Evolutionary conservation across 64 coral and sea anemone genomes (phyloP).

Genomic region (Astreopora myriophthalma): DNA sequence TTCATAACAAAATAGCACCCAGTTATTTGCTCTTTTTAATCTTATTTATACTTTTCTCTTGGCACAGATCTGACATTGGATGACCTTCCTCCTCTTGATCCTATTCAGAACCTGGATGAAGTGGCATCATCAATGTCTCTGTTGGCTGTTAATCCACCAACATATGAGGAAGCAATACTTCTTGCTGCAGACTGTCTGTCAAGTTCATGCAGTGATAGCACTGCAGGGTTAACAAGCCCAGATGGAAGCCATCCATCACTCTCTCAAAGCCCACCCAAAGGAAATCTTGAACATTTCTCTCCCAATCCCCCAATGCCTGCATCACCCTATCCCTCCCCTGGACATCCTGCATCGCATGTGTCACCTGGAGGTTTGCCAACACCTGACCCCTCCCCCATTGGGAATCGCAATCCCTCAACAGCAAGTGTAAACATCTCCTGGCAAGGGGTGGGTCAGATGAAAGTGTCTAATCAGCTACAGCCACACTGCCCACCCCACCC

Average conservation of each 20-base stretch:
- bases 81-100: constrained; percentile 11
- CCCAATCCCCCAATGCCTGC: constrained; percentile 44
- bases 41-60: background rate
- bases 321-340: constrained; percentile 63
- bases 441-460: constrained; percentile 66
- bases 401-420: constrained; percentile 55
- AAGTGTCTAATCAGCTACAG: background rate
- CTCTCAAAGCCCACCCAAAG: constrained; percentile 74
- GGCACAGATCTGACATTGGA: constrained; percentile 33
- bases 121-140: constrained; percentile 57
- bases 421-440: constrained; percentile 94
- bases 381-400: constrained; percentile 84
- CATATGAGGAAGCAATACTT: constrained; percentile 84
- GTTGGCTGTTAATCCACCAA: constrained; percentile 69
- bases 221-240: constrained; percentile 56
- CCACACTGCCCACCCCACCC: constrained; percentile 15
- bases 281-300: constrained; percentile 70
- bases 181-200: constrained; percentile 72
- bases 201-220: constrained; percentile 36
- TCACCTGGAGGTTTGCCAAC: constrained; percentile 80
- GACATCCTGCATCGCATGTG: constrained; percentile 25
- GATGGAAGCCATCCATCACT: constrained; percentile 58
- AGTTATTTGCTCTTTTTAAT: background rate
- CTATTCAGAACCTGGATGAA: constrained; percentile 26
- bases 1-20: too few species aligned